These are phyloP conservation scores for Lamellibrachia satsuma DNA, from an alignment of 2,888 invertebrate species.

Conservation along the genomic window DNA sequence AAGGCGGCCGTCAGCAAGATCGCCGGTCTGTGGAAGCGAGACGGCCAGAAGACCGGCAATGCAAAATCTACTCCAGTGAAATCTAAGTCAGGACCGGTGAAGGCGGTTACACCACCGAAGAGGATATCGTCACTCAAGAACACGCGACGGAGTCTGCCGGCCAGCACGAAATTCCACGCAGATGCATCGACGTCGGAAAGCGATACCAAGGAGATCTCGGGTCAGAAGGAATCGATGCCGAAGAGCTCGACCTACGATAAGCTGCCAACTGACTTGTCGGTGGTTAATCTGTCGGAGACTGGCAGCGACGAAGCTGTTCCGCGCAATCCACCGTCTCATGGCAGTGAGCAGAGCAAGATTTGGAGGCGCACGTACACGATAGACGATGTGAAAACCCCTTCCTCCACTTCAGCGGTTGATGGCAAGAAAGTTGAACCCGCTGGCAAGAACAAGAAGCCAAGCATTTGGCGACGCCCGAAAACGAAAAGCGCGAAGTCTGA, in stretches of 20 bases:
- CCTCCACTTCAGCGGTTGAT: conserved; percentile 8
- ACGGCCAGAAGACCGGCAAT: background rate
- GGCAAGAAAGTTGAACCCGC: conserved; percentile 21
- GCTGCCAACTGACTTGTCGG: conserved; percentile 37
- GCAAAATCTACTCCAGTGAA: background rate
- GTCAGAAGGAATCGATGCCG: conserved; percentile 44
- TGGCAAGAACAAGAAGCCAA: conserved; percentile 28
- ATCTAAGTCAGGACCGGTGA: background rate
- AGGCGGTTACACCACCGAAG: conserved; percentile 20
- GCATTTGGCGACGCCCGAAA: conserved; percentile 18
- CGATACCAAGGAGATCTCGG: conserved; percentile 20
- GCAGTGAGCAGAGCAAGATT: conserved; percentile 20
- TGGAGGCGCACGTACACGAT: conserved; percentile 40
- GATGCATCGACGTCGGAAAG: conserved; percentile 21
- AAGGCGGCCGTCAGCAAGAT: conserved; percentile 75
- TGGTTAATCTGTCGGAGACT: conserved; percentile 21
- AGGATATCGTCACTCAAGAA: background rate
- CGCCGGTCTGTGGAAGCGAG: conserved; percentile 76
- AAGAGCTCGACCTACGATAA: conserved; percentile 66
- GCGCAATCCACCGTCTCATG: background rate
- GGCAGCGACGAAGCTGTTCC: background rate
- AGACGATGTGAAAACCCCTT: background rate
- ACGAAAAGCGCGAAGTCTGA: background rate
- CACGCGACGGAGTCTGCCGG: background rate
- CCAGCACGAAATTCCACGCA: conserved; percentile 25